These are phyloP conservation scores for Aldabrachelys gigantea DNA, from an alignment of 2,113 vertebrate species.

Conservation along the genomic window DNA sequence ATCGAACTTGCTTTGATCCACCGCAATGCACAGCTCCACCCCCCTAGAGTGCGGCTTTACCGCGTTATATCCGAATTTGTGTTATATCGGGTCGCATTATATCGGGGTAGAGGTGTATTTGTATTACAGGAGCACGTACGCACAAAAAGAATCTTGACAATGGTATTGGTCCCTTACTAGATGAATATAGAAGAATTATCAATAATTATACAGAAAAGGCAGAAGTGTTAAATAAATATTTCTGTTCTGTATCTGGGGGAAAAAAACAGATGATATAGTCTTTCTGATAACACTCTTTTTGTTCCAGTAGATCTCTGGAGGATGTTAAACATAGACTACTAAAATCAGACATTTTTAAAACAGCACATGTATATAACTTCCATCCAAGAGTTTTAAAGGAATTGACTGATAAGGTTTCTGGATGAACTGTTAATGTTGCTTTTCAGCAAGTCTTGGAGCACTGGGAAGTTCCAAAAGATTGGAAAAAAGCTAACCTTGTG, in stretches of 20 bases:
- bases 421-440: background rate
- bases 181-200: background rate
- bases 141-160: background rate
- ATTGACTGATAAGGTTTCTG: background rate
- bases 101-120: too few species aligned
- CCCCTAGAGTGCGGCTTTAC: too few species aligned
- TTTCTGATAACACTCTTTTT: background rate
- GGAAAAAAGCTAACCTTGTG: background rate
- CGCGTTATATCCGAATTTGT: too few species aligned
- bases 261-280: background rate
- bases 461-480: background rate
- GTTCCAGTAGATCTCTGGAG: background rate
- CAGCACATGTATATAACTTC: background rate
- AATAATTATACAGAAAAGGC: background rate
- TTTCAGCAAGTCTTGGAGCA: background rate
- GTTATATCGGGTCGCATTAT: too few species aligned
- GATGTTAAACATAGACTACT: background rate
- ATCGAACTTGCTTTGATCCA: too few species aligned
- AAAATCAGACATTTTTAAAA: background rate
- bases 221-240: background rate
- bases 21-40: too few species aligned
- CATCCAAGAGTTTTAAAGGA: background rate
- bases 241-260: background rate
- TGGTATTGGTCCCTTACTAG: background rate
- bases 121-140: background rate